Evolutionary conservation across 1,140 invertebrate species (phyloP).

Genomic region (Ceratoteleas bidentatus): DNA sequence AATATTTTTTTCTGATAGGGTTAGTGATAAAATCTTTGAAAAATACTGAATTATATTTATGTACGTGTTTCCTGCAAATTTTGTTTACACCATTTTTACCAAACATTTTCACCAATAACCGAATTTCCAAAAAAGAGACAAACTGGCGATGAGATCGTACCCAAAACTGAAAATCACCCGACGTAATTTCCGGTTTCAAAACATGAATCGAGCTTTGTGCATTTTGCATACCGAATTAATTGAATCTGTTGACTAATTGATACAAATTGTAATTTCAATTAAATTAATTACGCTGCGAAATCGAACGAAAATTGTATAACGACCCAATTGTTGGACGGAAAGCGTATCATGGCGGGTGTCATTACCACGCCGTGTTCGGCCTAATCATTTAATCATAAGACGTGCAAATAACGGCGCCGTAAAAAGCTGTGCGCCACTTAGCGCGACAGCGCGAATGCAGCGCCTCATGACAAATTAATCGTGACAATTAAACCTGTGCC

Average conservation of each 20-base stretch:
- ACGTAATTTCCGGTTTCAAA: too few species aligned
- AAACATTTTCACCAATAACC: too few species aligned
- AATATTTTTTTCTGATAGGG: too few species aligned
- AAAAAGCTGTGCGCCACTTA: slow-evolving; percentile 14
- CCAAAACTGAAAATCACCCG: too few species aligned
- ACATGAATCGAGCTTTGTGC: neutral
- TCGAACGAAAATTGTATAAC: slow-evolving; percentile 16
- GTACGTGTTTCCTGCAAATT: too few species aligned
- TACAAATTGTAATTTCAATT: slow-evolving; percentile 22
- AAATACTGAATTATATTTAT: too few species aligned
- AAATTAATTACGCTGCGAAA: slow-evolving; percentile 18
- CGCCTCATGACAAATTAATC: slow-evolving; percentile 27
- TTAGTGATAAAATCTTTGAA: too few species aligned
- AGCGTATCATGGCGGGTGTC: slow-evolving; percentile 1
- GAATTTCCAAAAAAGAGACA: too few species aligned
- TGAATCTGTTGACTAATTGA: slow-evolving; percentile 12
- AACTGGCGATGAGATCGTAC: too few species aligned
- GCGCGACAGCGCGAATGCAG: neutral
- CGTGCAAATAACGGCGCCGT: slow-evolving; percentile 6
- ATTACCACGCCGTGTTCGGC: slow-evolving; percentile 21
- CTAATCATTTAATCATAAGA: slow-evolving; percentile 36
- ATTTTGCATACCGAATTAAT: slow-evolving; percentile 9
- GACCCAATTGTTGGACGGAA: neutral
- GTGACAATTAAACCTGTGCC: slow-evolving; percentile 39
- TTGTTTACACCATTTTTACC: too few species aligned